Evolutionary conservation across 2,797 vertebrate species (phyloP).

Genomic region (Tragelaphus oryx): DNA sequence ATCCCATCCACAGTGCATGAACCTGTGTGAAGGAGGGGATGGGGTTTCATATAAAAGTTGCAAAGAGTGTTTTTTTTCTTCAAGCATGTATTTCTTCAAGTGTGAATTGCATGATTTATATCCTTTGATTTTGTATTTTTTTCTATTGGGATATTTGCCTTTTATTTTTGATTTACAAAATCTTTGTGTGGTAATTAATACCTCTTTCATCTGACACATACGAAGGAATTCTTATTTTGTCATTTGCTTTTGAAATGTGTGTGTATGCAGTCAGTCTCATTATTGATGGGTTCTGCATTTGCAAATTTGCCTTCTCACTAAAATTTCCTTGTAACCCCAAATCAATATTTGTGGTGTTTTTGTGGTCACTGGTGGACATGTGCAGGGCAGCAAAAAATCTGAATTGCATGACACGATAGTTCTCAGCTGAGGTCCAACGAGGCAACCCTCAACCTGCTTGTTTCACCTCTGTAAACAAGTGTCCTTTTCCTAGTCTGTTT

Average conservation of each 20-base stretch:
- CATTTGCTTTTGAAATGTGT: conserved; percentile 20
- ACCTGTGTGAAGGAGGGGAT: not conserved
- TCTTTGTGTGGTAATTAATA: not conserved
- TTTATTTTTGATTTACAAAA: conserved; percentile 4
- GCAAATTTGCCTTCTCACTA: not conserved
- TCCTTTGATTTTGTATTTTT: not conserved
- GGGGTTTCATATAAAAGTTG: not conserved
- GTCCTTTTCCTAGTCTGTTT: not conserved
- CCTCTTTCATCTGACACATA: not conserved
- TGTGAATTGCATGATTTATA: not conserved
- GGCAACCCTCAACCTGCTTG: not conserved
- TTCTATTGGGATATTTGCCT: not conserved
- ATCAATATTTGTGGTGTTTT: not conserved
- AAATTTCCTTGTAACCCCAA: not conserved
- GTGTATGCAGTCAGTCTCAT: not conserved
- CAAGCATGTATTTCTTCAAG: not conserved
- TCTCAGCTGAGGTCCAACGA: not conserved
- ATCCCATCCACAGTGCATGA: not conserved
- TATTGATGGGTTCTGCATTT: not conserved
- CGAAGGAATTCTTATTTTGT: not conserved
- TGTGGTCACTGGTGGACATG: not conserved
- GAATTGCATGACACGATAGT: not conserved
- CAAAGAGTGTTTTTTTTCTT: not conserved
- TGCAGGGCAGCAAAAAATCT: not conserved
- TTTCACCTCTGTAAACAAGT: not conserved